These are phyloP conservation scores for Actenoides hombroni DNA, from an alignment of 2,113 vertebrate genomes.

Conservation along the genomic window DNA sequence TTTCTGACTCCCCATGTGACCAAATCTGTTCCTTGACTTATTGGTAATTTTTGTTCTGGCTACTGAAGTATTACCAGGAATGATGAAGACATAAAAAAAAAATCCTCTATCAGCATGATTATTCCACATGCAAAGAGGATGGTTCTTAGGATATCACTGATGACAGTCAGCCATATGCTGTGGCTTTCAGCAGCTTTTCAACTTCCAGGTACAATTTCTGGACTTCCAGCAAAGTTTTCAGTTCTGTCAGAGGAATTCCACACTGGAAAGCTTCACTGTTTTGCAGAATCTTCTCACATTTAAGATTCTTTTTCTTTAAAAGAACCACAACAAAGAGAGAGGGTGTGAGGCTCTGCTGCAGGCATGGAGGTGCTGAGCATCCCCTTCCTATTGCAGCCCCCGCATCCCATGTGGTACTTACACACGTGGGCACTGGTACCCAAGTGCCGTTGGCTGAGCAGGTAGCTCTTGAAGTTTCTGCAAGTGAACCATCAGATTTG, in stretches of 20 bases:
- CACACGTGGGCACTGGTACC: background rate
- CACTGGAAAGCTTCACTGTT: background rate
- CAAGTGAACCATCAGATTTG: fast-evolving
- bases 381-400: background rate
- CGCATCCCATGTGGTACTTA: background rate
- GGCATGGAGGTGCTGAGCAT: background rate
- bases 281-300: background rate
- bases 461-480: fast-evolving
- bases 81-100: background rate
- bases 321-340: background rate
- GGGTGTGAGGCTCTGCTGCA: background rate
- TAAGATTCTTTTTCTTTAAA: background rate
- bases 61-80: background rate
- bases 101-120: background rate
- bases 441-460: conserved; percentile 34
- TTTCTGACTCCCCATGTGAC: background rate
- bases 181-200: background rate
- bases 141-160: background rate
- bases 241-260: background rate
- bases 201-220: conserved; percentile 57
- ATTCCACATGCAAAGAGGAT: fast-evolving
- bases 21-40: background rate
- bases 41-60: background rate
- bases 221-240: conserved; percentile 57
- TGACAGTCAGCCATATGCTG: fast-evolving